Evolutionary conservation across 2,113 vertebrate genomes (phyloP), one percentile per base, ranked within the genome.

Genomic region (Pangasianodon hypophthalmus): DNA sequence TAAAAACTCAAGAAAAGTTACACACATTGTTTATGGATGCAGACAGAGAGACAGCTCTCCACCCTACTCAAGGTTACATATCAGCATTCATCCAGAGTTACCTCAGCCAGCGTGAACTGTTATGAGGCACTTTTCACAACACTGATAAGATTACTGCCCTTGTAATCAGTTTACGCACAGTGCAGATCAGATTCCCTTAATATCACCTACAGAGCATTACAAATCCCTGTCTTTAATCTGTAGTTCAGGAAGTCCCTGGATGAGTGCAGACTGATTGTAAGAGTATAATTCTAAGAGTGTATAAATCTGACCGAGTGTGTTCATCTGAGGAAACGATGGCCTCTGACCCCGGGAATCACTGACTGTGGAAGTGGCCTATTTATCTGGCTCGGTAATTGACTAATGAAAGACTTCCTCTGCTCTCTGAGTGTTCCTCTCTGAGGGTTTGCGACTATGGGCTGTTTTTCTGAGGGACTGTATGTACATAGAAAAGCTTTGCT

Each of bases 381-480:
- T 96, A 96, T 96, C 95, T 95, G 90, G 88, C 32, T 93, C 92
- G 88, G 95, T 96, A 96, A 96, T 96, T 95, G 94, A 92, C 93
- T 95, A 96, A 96, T 96, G 95, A 96, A 96, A 96, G 94, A 96
- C 95, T 96, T 96, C 95, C 94, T 93, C 92, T 94, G 90, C 88
- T 92, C 92, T 92, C 89, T 93, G 85, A 89, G 92, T 56, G 87
- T 93, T 92, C 93, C 91, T 89, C 92, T 89, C 87, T 91, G 91
- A 88, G 91, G 92, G 88, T 91, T 32, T 89, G 69, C 11, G 84
- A 75, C 7, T 82, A 14, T 86, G 52, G n/a, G 7, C 3, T 62
- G 56, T 81, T 26, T 56, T 87, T 58, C 24, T 77, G 1, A 88
- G 5, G 37, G 6, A 73, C 7, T 84, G 32, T 7, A 71, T 11